A percentile compares a stretch with the other conserved stretches of the same genome.
phyloP scores from a whole-genome alignment of 1,140 invertebrate species.

The Drosophila ambigua region DNA sequence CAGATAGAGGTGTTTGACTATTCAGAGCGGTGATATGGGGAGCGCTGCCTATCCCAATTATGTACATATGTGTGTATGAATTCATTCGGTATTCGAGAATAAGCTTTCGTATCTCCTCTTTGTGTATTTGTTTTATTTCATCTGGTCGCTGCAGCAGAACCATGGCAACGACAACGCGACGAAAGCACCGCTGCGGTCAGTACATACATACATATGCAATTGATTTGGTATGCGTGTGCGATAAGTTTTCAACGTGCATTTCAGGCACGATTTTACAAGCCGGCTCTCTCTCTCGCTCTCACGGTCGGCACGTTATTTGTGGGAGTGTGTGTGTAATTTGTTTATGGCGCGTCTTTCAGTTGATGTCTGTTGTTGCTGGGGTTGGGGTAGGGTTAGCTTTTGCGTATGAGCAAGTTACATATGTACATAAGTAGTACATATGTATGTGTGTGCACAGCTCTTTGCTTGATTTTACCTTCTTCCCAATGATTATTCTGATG shows the following conservation, averaged over 20 bases:
- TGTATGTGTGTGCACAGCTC: neutral
- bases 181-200: slow-evolving; percentile 35
- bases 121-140: slow-evolving; percentile 42
- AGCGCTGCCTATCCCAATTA: too few species aligned
- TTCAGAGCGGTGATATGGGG: too few species aligned
- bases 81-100: neutral
- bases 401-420: neutral
- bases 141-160: slow-evolving; percentile 37
- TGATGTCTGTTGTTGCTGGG: slow-evolving; percentile 41
- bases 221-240: slow-evolving; percentile 15
- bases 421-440: neutral
- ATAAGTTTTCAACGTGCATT: slow-evolving; percentile 57
- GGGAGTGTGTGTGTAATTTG: slow-evolving; percentile 50
- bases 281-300: slow-evolving; percentile 38
- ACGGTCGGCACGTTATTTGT: slow-evolving; percentile 13
- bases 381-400: slow-evolving; percentile 54
- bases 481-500: slow-evolving; percentile 1
- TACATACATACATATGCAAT: slow-evolving; percentile 7
- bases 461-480: slow-evolving; percentile 26
- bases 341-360: slow-evolving; percentile 72
- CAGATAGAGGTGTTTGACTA: slow-evolving; percentile 2
- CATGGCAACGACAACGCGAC: slow-evolving; percentile 33
- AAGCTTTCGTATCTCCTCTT: slow-evolving; percentile 30
- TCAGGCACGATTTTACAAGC: slow-evolving; percentile 31
- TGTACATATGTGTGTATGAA: too few species aligned